Conservation (phyloP, 2,113 vertebrate genomes). For the Hippocampus zosterae region DNA sequence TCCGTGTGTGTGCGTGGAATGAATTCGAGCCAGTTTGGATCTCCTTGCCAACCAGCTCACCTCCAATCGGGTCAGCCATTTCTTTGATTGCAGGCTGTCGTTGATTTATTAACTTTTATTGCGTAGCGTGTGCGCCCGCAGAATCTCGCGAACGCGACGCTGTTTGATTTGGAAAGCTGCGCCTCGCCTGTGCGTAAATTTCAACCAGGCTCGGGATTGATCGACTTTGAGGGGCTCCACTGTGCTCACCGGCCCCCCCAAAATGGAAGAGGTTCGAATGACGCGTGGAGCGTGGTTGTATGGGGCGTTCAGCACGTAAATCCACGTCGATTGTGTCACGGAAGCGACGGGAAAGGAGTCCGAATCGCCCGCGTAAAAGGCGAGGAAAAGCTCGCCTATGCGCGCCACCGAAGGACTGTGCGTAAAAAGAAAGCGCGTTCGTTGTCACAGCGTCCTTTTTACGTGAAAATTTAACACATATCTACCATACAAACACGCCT, state of each 20-base stretch:
- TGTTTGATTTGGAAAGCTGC: conserved; percentile 12
- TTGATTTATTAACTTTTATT: conserved; percentile 51
- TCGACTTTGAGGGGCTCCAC: conserved; percentile 4
- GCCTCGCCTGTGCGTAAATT: conserved; percentile 64
- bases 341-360: conserved; percentile 8
- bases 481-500: neutral
- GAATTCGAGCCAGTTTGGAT: conserved; percentile 57
- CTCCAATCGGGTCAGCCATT: conserved; percentile 41
- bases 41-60: conserved; percentile 73
- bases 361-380: conserved; percentile 66
- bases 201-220: conserved; percentile 12
- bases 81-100: conserved; percentile 55
- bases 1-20: conserved; percentile 43
- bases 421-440: conserved; percentile 25
- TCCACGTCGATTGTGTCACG: neutral
- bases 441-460: neutral
- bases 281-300: neutral
- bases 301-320: neutral
- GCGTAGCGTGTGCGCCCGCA: conserved; percentile 25
- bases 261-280: neutral
- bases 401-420: conserved; percentile 47
- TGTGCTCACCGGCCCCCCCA: neutral
- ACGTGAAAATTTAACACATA: neutral
- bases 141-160: conserved; percentile 12
- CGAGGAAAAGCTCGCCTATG: conserved; percentile 61